These are phyloP conservation scores for Eubasilissa regina DNA, from an alignment of 1,140 invertebrate genomes.

Conservation along the genomic window DNA sequence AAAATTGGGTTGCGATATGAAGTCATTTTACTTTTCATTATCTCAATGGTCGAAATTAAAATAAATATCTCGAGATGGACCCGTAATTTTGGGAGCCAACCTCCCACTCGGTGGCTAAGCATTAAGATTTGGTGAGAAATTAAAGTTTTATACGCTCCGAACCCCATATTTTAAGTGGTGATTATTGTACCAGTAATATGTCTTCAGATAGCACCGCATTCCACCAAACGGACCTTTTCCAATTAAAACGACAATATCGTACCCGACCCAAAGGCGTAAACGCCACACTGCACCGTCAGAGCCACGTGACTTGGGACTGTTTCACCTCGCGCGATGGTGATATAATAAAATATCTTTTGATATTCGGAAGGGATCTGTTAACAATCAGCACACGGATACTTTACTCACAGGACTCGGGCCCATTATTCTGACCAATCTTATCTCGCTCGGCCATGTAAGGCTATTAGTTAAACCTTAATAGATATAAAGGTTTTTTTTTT, in stretches of 20 bases:
- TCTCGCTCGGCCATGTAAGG: slow-evolving; percentile 48
- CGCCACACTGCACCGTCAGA: neutral
- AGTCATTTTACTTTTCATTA: slow-evolving; percentile 24
- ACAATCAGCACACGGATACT: slow-evolving; percentile 51
- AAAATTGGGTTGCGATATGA: neutral
- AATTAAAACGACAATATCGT: slow-evolving; percentile 44
- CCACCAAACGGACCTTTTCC: slow-evolving; percentile 32
- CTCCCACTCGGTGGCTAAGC: slow-evolving; percentile 35
- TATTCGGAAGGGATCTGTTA: slow-evolving; percentile 30
- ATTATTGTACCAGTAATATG: slow-evolving; percentile 56
- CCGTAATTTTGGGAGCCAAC: neutral
- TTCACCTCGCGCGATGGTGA: neutral
- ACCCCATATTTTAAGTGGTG: slow-evolving; percentile 44
- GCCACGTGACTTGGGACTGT: neutral
- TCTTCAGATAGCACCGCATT: slow-evolving; percentile 53
- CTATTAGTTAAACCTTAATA: slow-evolving; percentile 57
- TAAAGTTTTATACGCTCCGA: slow-evolving; percentile 40
- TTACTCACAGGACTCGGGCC: slow-evolving; percentile 47
- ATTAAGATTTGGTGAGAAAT: slow-evolving; percentile 39
- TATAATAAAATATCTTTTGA: slow-evolving; percentile 43
- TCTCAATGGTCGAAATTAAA: slow-evolving; percentile 17
- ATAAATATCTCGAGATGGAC: neutral
- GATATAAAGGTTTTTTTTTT: slow-evolving; percentile 22
- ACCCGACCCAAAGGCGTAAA: neutral
- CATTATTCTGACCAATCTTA: slow-evolving; percentile 53